Base-by-base conservation (phyloP, 2,888 invertebrate species). In the Agriopis marginaria region DNA sequence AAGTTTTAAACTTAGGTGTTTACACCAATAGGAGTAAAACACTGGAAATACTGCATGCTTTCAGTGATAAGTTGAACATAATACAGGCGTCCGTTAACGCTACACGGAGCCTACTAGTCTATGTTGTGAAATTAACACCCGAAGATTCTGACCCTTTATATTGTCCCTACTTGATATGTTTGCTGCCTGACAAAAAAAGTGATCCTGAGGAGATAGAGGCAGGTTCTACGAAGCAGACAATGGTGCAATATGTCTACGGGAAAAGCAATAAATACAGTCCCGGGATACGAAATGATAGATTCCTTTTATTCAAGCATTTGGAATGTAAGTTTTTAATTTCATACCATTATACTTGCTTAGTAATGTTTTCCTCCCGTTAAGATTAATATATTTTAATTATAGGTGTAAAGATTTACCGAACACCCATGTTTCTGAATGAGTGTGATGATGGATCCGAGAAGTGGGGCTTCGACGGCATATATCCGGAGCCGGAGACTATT, bases 1-100 rank as follows among this genome's bases (percentile, higher is more conserved):
- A 92, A 70, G 83, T 89, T 10, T 82, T 90, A 49, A 88, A 89
- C 68, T 94, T 97, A 72, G 97, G 97, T 0, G 89, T 95, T 53
- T 97, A 96, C 79, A 93, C 95, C 70, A 95, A 96, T 72, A 92
- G 95, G 68, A 92, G 94, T 23, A 96, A 97, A 84, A 88, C 90
- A 7, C 86, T 97, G 63, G 86, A 93, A 78, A 93, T 95, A 45
- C 86, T 98, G 10, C 95, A 97, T 81, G 95, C 94, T 39, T 97
- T 97, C 84, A 85, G 95, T 7, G 92, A 94, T 63, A 92, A 95
- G 73, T 82, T 96, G 3, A 97, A 97, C 82, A 95, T 97, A 63
- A 96, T 97, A 74, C 98, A 98, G 90, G 97, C 97, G 12, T 96
- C 97, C 6, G 95, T 97, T 6, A 97, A 97, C 83, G 95, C 95